Evolutionary conservation across 2,888 invertebrate genomes (phyloP).

Genomic region (Dynastes hyllus): DNA sequence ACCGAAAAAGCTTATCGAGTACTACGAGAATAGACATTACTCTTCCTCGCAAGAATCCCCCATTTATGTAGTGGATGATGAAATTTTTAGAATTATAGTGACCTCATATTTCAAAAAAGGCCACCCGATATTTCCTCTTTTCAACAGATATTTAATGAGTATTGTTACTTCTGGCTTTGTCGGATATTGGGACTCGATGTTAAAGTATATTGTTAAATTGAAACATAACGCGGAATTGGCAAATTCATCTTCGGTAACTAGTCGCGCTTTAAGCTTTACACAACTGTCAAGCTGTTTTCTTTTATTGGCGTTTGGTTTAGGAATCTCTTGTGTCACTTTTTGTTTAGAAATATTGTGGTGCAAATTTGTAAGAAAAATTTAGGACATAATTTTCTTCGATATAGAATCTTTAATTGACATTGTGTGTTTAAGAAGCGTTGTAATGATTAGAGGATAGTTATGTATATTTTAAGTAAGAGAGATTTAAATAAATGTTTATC

Average conservation of each 20-base stretch:
- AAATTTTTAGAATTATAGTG: slow-evolving; percentile 4
- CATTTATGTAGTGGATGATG: slow-evolving; percentile 35
- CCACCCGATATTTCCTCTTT: slow-evolving; percentile 38
- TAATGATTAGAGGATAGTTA: too few species aligned
- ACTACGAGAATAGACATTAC: slow-evolving; percentile 16
- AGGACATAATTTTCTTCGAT: too few species aligned
- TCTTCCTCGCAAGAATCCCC: neutral
- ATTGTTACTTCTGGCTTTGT: slow-evolving; percentile 10
- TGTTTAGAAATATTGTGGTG: slow-evolving; percentile 21
- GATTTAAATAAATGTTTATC: too few species aligned
- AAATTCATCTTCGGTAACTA: neutral
- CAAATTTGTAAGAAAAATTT: neutral
- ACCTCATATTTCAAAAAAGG: slow-evolving; percentile 28
- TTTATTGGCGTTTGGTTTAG: neutral
- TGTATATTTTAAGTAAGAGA: too few species aligned
- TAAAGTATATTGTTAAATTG: slow-evolving; percentile 15
- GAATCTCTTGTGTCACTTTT: neutral
- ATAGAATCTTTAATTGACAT: neutral
- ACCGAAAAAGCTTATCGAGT: slow-evolving; percentile 5
- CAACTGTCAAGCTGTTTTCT: slow-evolving; percentile 27
- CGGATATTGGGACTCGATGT: slow-evolving; percentile 21
- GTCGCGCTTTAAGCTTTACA: neutral
- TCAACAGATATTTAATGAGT: slow-evolving; percentile 1
- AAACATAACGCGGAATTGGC: neutral
- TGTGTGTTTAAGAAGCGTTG: neutral